These are phyloP conservation scores for Dascillus cervinus DNA, from an alignment of 2,888 invertebrate species.

Conservation along the genomic window DNA sequence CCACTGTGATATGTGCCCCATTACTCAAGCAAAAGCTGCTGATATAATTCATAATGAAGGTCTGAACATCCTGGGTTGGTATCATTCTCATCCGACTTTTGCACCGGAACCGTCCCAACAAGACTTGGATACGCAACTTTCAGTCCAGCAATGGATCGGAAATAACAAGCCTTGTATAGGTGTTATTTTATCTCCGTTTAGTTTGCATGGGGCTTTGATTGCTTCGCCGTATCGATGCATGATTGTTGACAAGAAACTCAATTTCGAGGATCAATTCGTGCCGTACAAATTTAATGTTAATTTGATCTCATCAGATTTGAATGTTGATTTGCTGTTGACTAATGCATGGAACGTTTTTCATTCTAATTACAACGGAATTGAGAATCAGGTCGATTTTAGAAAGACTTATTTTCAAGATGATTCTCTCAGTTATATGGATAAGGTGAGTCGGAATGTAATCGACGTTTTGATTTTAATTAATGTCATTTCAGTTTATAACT, in stretches of 20 bases:
- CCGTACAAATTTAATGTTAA: conserved; percentile 49
- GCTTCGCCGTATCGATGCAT: conserved; percentile 54
- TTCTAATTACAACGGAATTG: conserved; percentile 24
- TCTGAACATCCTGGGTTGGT: conserved; percentile 59
- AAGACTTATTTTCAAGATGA: conserved; percentile 47
- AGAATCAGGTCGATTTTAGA: conserved; percentile 34
- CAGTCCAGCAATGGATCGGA: conserved; percentile 51
- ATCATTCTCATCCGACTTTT: conserved; percentile 71
- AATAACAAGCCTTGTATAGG: conserved; percentile 53
- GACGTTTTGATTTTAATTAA: conserved; percentile 2
- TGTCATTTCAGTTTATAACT: conserved; percentile 45
- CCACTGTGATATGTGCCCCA: conserved; percentile 74
- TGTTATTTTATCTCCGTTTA: conserved; percentile 59
- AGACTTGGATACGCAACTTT: conserved; percentile 59
- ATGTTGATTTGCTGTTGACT: conserved; percentile 36
- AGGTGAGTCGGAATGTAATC: conserved; percentile 36
- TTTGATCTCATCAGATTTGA: conserved; percentile 37
- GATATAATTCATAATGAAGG: conserved; percentile 43
- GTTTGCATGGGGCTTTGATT: conserved; percentile 44
- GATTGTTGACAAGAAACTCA: conserved; percentile 42
- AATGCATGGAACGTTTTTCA: conserved; percentile 37
- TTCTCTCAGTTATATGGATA: conserved; percentile 47
- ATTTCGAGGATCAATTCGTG: conserved; percentile 35
- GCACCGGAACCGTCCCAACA: conserved; percentile 60
- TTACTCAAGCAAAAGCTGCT: conserved; percentile 56